Conservation (phyloP, 2,113 vertebrate species). For the Paedocypris sp. region DNA sequence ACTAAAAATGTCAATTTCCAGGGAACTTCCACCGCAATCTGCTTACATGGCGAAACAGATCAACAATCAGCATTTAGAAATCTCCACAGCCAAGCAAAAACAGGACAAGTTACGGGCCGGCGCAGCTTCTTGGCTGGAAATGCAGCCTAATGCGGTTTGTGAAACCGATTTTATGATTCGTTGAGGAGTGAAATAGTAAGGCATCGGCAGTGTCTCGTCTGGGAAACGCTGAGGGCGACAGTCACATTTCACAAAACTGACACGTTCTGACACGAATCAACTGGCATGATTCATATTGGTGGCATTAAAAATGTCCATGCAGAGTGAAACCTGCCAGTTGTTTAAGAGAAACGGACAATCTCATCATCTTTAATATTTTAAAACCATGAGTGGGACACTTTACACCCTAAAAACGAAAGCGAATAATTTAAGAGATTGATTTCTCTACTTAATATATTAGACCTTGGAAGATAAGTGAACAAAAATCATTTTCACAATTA, state of each 20-base stretch:
- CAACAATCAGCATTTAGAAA: not conserved
- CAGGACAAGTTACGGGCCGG: not conserved
- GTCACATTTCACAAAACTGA: not conserved
- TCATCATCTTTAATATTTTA: too few relatives aligned
- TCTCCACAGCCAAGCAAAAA: conserved; percentile 6
- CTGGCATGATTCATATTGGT: not conserved
- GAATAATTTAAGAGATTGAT: too few relatives aligned
- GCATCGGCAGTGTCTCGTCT: not conserved
- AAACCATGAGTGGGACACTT: too few relatives aligned
- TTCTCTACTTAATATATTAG: too few relatives aligned
- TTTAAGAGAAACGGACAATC: too few relatives aligned
- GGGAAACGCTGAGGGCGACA: not conserved
- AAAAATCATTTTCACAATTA: too few relatives aligned
- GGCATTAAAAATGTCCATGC: not conserved
- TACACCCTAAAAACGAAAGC: too few relatives aligned
- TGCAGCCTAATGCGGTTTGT: too few relatives aligned
- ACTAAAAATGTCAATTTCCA: too few relatives aligned
- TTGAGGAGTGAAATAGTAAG: conserved; percentile 7
- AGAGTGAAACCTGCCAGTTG: too few relatives aligned
- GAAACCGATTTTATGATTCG: not conserved
- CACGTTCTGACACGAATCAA: not conserved
- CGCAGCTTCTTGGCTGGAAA: too few relatives aligned
- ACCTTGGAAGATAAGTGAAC: too few relatives aligned
- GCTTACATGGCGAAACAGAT: not conserved
- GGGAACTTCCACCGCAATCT: not conserved